Evolutionary conservation across 2,113 vertebrate genomes (phyloP).

Genomic region (Psittacara wagleri): DNA sequence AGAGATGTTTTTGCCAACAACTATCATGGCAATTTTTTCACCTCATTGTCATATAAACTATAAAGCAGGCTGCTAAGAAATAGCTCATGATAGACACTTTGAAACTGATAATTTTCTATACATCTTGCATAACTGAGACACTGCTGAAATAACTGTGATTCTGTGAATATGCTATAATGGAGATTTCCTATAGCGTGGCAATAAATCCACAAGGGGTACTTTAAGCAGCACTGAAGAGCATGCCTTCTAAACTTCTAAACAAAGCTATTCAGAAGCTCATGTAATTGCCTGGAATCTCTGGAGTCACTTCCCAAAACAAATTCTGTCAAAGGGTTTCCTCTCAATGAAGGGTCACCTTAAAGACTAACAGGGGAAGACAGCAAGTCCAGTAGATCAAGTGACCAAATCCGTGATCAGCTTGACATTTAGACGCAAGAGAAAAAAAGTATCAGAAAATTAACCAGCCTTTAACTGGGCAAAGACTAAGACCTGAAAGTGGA

Average conservation of each 20-base stretch:
- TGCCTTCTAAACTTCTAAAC: slow-evolving; percentile 26
- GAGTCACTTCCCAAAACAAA: slow-evolving; percentile 50
- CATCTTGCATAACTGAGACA: neutral
- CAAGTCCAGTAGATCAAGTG: slow-evolving; percentile 14
- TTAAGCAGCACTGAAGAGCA: neutral
- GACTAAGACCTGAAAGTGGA: neutral
- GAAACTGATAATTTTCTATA: neutral
- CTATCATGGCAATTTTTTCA: neutral
- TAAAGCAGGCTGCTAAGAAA: neutral
- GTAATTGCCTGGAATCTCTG: slow-evolving; percentile 45
- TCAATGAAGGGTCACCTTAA: slow-evolving; percentile 1
- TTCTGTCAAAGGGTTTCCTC: slow-evolving; percentile 13
- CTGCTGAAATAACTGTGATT: neutral
- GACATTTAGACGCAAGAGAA: neutral
- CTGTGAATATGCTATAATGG: neutral
- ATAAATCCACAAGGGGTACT: slow-evolving; percentile 20
- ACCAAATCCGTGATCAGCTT: neutral
- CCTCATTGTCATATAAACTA: neutral
- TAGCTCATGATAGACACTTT: neutral
- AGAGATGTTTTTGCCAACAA: neutral
- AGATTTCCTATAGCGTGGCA: neutral
- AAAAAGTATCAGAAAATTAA: slow-evolving; percentile 29
- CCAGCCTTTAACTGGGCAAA: neutral
- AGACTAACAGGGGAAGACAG: slow-evolving; percentile 47
- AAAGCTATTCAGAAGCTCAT: slow-evolving; percentile 10